phyloP scores from a whole-genome alignment of 2,113 vertebrate genomes.

The Macrotis lagotis region DNA sequence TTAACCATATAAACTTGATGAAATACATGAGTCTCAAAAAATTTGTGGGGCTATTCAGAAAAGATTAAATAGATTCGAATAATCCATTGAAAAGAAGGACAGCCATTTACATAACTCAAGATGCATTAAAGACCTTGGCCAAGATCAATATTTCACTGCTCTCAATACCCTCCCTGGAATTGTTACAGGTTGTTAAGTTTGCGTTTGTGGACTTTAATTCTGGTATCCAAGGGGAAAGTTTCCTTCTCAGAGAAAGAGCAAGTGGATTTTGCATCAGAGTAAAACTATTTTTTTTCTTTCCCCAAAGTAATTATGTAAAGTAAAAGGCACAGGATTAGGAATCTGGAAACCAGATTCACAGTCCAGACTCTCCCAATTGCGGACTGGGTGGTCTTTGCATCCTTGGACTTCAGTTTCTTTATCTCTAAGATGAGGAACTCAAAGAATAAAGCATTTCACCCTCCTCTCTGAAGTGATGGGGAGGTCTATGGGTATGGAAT shows the following conservation, averaged over 20 bases:
- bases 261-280: not conserved
- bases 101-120: not conserved
- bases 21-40: slow-evolving; percentile 8
- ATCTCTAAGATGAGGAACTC: not conserved
- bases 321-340: not conserved
- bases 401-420: not conserved
- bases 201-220: not conserved
- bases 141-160: not conserved
- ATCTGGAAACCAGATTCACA: not conserved
- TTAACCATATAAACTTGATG: not conserved
- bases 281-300: not conserved
- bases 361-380: not conserved
- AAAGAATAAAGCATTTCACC: not conserved
- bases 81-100: slow-evolving; percentile 8
- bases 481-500: not conserved
- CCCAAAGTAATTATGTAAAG: not conserved
- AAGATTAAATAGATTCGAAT: not conserved
- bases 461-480: not conserved
- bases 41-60: slow-evolving; percentile 9
- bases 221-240: not conserved
- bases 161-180: not conserved
- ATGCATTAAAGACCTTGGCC: not conserved
- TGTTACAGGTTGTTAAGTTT: not conserved
- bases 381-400: not conserved
- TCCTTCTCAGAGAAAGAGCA: slow-evolving; percentile 6